Percentiles rank a stretch among this genome's conserved stretches.
These are phyloP conservation scores for Syngnathus acus DNA, from an alignment of 2,797 vertebrate genomes.

Conservation along the genomic window DNA sequence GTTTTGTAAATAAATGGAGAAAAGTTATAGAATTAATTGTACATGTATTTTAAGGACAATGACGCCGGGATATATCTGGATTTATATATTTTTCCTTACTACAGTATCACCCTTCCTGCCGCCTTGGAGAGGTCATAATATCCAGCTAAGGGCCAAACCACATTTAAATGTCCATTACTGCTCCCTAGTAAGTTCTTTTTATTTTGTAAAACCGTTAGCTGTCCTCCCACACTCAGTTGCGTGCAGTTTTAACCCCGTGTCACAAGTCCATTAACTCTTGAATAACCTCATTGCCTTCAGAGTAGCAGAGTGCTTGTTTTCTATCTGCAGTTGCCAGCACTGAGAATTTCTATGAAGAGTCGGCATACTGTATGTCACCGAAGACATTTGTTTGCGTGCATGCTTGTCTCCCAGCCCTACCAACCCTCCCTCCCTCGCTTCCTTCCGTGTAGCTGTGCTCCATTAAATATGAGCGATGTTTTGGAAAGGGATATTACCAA, in stretches of 20 bases:
- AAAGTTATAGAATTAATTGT: too few relatives aligned
- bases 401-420: slow-evolving; percentile 10
- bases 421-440: slow-evolving; percentile 35
- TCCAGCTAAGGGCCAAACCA: too few relatives aligned
- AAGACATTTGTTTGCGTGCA: slow-evolving; percentile 15
- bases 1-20: too few relatives aligned
- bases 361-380: slow-evolving; percentile 21
- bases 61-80: too few relatives aligned
- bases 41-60: too few relatives aligned
- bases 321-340: slow-evolving; percentile 14
- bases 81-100: too few relatives aligned
- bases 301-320: slow-evolving; percentile 20
- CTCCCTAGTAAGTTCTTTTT: slow-evolving; percentile 3
- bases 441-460: slow-evolving; percentile 49
- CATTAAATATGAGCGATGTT: slow-evolving; percentile 71
- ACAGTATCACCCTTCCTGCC: not conserved
- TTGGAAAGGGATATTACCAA: slow-evolving; percentile 58
- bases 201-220: slow-evolving; percentile 4
- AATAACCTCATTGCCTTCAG: slow-evolving; percentile 30
- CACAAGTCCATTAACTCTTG: slow-evolving; percentile 48
- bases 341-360: slow-evolving; percentile 24
- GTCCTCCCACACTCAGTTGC: slow-evolving; percentile 2
- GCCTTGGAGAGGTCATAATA: not conserved
- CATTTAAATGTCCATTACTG: slow-evolving; percentile 7
- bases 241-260: slow-evolving; percentile 24